These are phyloP conservation scores for Coptodon bakossiorum DNA, from an alignment of 2,113 vertebrate species.

Conservation along the genomic window DNA sequence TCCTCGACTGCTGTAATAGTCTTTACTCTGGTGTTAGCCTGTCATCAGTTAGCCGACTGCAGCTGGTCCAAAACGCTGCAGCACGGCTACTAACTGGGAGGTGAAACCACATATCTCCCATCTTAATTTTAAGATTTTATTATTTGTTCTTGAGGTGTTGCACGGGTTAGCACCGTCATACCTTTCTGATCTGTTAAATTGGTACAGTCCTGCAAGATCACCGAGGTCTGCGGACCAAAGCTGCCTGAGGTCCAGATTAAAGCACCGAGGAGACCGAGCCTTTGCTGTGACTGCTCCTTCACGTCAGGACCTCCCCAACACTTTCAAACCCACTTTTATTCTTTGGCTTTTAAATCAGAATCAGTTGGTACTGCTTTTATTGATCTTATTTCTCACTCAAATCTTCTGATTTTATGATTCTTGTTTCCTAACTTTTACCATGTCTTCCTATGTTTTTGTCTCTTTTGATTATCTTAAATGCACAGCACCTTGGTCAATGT, in stretches of 20 bases:
- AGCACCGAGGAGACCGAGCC: not conserved
- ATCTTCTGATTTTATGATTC: not conserved
- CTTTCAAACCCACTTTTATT: not conserved
- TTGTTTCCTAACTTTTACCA: not conserved
- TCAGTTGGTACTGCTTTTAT: not conserved
- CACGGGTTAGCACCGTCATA: fast-evolving
- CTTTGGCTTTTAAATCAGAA: not conserved
- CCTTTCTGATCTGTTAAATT: not conserved
- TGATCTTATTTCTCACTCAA: not conserved
- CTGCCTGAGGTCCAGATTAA: too few relatives aligned
- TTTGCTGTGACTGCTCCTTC: not conserved
- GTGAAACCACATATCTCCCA: not conserved
- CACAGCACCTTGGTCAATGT: not conserved
- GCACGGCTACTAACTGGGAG: fast-evolving
- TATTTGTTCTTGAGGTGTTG: not conserved
- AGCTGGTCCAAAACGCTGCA: too few relatives aligned
- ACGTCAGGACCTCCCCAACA: not conserved
- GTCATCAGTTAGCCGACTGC: not conserved
- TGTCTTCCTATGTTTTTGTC: not conserved
- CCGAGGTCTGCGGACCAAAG: not conserved
- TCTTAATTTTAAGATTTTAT: not conserved
- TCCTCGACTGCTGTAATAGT: not conserved
- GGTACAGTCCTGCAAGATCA: not conserved
- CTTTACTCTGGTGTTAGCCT: not conserved
- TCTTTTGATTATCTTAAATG: not conserved